These are phyloP conservation scores for Diabrotica virgifera DNA, from an alignment of 1,140 invertebrate genomes.

Conservation along the genomic window DNA sequence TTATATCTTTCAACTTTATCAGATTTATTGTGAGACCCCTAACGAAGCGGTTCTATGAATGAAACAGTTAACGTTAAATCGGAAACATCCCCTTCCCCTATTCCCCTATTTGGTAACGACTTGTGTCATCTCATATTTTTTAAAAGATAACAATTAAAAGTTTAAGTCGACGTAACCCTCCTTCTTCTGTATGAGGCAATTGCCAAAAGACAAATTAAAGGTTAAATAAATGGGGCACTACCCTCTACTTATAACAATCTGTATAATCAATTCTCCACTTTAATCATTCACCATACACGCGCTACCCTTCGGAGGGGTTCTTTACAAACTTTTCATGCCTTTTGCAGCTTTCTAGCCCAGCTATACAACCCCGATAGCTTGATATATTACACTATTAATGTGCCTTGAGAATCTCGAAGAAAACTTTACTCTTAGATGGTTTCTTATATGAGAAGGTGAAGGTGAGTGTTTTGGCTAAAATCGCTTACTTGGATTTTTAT, in stretches of 20 bases:
- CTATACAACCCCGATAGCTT: background rate
- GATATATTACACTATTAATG: background rate
- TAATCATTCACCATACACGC: background rate
- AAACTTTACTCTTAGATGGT: too few relatives aligned
- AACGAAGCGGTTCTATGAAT: too few relatives aligned
- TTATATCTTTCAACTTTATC: too few relatives aligned
- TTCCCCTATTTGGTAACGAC: background rate
- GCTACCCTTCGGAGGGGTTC: background rate
- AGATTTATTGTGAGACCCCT: too few relatives aligned
- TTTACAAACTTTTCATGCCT: background rate
- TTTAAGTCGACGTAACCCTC: background rate
- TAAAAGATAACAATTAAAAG: background rate
- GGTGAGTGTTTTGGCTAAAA: too few relatives aligned
- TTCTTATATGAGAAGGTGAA: too few relatives aligned
- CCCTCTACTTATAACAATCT: background rate
- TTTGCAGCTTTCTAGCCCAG: background rate
- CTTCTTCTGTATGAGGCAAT: background rate
- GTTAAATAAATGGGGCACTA: background rate
- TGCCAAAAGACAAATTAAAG: background rate
- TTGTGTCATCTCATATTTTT: background rate
- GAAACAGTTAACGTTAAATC: too few relatives aligned
- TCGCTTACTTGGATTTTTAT: too few relatives aligned
- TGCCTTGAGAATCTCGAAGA: background rate
- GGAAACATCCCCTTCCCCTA: background rate
- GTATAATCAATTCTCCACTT: slow-evolving; percentile 3